These are phyloP conservation scores for Seira ritae DNA, from an alignment of 2,888 invertebrate genomes.

Conservation along the genomic window DNA sequence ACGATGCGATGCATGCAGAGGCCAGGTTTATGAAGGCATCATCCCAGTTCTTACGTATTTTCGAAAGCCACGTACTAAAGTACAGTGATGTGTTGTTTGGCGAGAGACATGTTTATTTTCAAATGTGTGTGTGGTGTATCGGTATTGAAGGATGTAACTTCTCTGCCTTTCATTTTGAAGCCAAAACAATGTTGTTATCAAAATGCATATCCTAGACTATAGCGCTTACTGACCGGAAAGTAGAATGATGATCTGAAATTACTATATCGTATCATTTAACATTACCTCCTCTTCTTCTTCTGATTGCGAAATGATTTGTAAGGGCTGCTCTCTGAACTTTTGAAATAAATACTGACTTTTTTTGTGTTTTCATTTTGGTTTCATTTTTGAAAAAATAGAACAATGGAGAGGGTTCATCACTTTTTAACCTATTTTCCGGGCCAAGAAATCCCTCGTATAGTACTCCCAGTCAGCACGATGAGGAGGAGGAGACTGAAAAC, in stretches of 20 bases:
- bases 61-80: no score
- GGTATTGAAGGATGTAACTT: no score
- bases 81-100: no score
- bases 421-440: slow-evolving; percentile 62
- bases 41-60: no score
- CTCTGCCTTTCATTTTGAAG: no score
- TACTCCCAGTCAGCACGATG: slow-evolving; percentile 34
- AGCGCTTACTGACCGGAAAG: slow-evolving; percentile 44
- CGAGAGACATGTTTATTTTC: no score
- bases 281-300: background rate
- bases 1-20: no score
- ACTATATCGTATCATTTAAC: slow-evolving; percentile 16
- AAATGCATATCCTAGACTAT: background rate
- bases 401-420: slow-evolving; percentile 56
- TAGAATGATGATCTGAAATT: slow-evolving; percentile 32
- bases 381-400: slow-evolving; percentile 27
- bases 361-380: slow-evolving; percentile 22
- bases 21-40: no score
- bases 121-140: no score
- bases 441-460: slow-evolving; percentile 59
- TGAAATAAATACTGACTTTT: slow-evolving; percentile 29
- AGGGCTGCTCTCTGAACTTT: slow-evolving; percentile 27
- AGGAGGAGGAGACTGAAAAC: slow-evolving; percentile 27
- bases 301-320: slow-evolving; percentile 26
- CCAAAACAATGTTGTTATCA: no score